Base-by-base conservation (phyloP, 2,888 invertebrate species). In the Eupithecia exiguata region DNA sequence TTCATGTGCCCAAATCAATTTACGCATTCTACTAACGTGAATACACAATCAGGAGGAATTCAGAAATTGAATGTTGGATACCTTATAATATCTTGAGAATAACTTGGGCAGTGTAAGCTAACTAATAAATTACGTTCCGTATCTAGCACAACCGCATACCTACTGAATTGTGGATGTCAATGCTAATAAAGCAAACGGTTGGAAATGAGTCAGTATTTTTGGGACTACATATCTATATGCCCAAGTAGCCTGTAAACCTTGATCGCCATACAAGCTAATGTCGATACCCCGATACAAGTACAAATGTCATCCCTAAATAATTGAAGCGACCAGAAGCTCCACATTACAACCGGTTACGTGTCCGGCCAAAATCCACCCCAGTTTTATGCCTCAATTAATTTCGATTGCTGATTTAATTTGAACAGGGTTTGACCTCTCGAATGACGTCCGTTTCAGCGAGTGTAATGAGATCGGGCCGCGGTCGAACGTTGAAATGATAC, bases 331-430 rank as follows among this genome's bases (percentile, higher is more conserved):
- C 77, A 74, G 76, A 71, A 77, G 71, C 79, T 71, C 74, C 78
- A 79, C 82, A 84, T 83, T 81, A 82, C 82, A 81, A 76, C 80
- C 82, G 74, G 81, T 73, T 77, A 78, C 81, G 80, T 81, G 79
- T 82, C 75, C 79, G 75, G 78, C 73, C 75, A 72, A 79, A 77
- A 77, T 77, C 78, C 75, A 73, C 76, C 73, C 80, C 83, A 81
- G 78, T 87, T 87, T 84, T 84, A 87, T 84, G 85, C 84, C 82
- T 85, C 86, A 88, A 88, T 89, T 88, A 88, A 88, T 88, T 86
- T 84, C 80, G 87, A 86, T 86, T 84, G 84, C 80, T 84, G 84
- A 81, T 86, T 86, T 84, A 87, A 88, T 88, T 88, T 86, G 82
- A 84, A 83, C 83, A 83, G 85, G 85, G 88, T 88, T 87, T 85